phyloP scores from a whole-genome alignment of 1,140 invertebrate genomes.

The Eriosoma lanigerum region DNA sequence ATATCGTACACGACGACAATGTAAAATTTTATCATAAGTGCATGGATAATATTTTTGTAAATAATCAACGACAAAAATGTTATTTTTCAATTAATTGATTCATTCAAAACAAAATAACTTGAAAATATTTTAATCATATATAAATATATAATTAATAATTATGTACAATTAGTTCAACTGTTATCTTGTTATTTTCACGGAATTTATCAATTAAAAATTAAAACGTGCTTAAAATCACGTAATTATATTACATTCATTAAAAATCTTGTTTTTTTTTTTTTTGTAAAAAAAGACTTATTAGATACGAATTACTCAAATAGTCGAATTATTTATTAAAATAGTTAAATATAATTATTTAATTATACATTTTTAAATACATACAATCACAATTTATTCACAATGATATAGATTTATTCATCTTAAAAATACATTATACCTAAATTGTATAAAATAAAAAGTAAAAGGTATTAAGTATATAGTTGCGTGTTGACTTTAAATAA shows the following conservation, averaged over 20 bases:
- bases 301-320: neutral
- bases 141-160: neutral
- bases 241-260: neutral
- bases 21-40: too few species aligned
- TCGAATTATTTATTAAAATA: too few species aligned
- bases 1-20: too few species aligned
- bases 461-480: too few species aligned
- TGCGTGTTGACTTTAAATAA: too few species aligned
- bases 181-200: neutral
- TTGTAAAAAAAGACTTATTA: neutral
- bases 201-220: neutral
- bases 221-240: slow-evolving; percentile 3
- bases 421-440: too few species aligned
- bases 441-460: too few species aligned
- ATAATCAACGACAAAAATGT: too few species aligned
- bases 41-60: neutral
- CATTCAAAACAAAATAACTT: neutral
- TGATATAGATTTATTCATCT: too few species aligned
- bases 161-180: neutral
- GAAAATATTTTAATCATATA: too few species aligned
- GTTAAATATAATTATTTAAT: neutral
- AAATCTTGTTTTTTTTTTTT: too few species aligned
- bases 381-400: too few species aligned
- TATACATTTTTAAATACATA: neutral
- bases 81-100: neutral